Base-by-base conservation (phyloP, 2,888 invertebrate species). In the Plemyria rubiginata region DNA sequence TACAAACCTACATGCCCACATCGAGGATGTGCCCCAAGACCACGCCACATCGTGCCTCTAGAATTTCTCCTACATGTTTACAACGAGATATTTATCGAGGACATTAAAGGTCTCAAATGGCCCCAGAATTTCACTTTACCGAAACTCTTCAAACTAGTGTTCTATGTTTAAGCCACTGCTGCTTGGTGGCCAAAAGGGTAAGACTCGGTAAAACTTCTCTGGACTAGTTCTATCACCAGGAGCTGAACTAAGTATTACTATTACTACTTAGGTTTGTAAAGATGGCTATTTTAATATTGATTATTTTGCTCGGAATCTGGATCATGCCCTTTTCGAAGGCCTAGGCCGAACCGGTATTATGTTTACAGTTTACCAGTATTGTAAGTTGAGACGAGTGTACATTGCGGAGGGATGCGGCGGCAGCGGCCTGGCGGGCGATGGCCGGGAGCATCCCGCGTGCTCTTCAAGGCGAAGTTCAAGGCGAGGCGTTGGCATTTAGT, bases 401-500 rank as follows among this genome's bases (percentile, higher is more conserved):
- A 71, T 75, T 68, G 72, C 67, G 71, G 73, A 75, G 78, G 74
- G 75, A 69, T 77, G 75, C 67, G 76, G 72, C 64, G 29, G 49
- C 22, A 11, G 36, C 22, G 45, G 15, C 28, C 13, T 66, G 60
- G 74, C 74, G 71, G 76, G 75, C 73, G 76, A 70, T 74, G 76
- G 76, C 75, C 76, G 74, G 80, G 77, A 84, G 81, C 81, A 84
- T 81, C 86, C 80, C 79, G 84, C 84, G 78, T 79, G 81, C 64
- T 77, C 62, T 76, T 84, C 78, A 81, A 82, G 79, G 79, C 77
- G 85, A 90, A 88, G 93, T 90, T 93, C 93, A 93, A 92, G 93
- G 93, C 77, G 83, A 86, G 82, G 75, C 92, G 79, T 91, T 93
- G 93, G 84, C 92, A 93, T 93, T 93, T 91, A 84, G 80, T 80